Conservation (phyloP, 2,113 vertebrate genomes). For the Choloepus hoffmanni region DNA sequence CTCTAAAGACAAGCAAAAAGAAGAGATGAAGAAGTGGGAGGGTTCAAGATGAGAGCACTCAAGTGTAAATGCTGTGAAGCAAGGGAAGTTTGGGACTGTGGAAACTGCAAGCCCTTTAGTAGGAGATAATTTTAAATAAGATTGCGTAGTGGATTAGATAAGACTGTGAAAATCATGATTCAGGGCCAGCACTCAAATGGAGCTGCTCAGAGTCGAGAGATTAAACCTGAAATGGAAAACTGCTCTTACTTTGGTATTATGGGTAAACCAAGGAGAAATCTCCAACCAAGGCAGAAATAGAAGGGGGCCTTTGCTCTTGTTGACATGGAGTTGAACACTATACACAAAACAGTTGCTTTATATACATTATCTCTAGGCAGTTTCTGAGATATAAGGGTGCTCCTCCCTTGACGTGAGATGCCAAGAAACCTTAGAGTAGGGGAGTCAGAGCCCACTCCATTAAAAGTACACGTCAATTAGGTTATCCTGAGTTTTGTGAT, state of each 20-base stretch:
- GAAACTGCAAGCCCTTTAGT: not conserved
- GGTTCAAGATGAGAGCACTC: not conserved
- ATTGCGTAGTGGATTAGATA: not conserved
- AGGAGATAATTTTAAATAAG: not conserved
- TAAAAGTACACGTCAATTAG: not conserved
- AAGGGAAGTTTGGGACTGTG: not conserved
- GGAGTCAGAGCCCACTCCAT: not conserved
- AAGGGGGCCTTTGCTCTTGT: not conserved
- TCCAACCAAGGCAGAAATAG: not conserved
- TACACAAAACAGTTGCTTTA: not conserved
- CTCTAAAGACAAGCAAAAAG: not conserved
- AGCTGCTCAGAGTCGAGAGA: not conserved
- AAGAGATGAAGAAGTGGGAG: not conserved
- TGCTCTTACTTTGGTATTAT: not conserved
- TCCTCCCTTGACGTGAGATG: not conserved
- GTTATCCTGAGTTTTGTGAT: not conserved
- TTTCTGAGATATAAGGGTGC: not conserved
- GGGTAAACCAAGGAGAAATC: not conserved
- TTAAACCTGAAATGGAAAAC: too few relatives aligned
- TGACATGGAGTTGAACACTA: not conserved
- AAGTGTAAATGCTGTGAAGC: too few relatives aligned
- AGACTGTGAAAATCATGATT: not conserved
- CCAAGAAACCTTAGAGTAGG: not conserved
- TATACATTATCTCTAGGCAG: not conserved
- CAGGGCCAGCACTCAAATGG: not conserved